phyloP scores from a whole-genome alignment of 2,888 invertebrate genomes.

The Junonia oenone region DNA sequence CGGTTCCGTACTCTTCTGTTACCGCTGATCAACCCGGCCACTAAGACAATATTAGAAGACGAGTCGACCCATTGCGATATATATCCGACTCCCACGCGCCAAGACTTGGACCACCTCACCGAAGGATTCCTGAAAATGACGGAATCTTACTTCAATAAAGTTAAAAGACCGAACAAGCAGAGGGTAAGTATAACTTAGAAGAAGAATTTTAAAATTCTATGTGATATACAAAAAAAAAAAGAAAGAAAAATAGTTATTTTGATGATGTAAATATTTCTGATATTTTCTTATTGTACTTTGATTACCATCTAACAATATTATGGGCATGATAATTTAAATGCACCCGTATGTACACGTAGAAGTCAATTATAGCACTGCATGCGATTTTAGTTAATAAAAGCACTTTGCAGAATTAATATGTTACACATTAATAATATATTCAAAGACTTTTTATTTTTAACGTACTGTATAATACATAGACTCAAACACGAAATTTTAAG shows the following conservation, averaged over 20 bases:
- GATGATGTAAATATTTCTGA: slow-evolving; percentile 10
- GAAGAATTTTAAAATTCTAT: not conserved
- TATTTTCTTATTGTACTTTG: slow-evolving; percentile 8
- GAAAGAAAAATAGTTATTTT: not conserved
- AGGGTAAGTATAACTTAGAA: slow-evolving; percentile 90
- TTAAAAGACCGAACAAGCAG: slow-evolving; percentile 88
- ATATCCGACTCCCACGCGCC: slow-evolving; percentile 83
- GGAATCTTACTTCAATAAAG: slow-evolving; percentile 93
- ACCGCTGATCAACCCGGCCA: slow-evolving; percentile 89
- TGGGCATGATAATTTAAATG: slow-evolving; percentile 37
- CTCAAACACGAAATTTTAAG: slow-evolving; percentile 66
- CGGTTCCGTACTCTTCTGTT: slow-evolving; percentile 93
- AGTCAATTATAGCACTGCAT: slow-evolving; percentile 57
- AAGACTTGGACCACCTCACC: slow-evolving; percentile 82
- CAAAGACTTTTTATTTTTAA: not conserved
- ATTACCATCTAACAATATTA: slow-evolving; percentile 19
- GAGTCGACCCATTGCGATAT: slow-evolving; percentile 88
- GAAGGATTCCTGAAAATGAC: slow-evolving; percentile 90
- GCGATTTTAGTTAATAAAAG: slow-evolving; percentile 25
- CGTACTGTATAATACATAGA: slow-evolving; percentile 14
- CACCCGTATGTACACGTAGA: slow-evolving; percentile 47
- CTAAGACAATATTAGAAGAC: slow-evolving; percentile 87
- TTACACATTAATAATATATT: not conserved
- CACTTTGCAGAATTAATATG: slow-evolving; percentile 27
- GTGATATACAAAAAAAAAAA: too few relatives aligned